Base-by-base conservation (phyloP, 2,888 invertebrate species). In the Clanis bilineata region DNA sequence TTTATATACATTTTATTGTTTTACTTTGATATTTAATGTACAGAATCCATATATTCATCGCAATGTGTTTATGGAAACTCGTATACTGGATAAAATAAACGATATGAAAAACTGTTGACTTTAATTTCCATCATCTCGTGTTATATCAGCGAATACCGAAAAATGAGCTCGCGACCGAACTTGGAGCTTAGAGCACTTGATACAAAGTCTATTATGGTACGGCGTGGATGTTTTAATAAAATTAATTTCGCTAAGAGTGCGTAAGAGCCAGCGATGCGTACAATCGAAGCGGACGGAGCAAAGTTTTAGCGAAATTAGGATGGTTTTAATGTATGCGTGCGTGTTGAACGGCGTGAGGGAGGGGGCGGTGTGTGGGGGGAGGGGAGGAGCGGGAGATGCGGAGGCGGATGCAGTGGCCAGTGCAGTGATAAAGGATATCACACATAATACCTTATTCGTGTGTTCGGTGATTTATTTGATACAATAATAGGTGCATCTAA, bases 11-110 rank as follows among this genome's bases (percentile, higher is more conserved):
- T 85, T 82, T 74, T 83, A 88, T 83, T 82, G 82, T 86, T 90
- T 59, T 89, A 86, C 80, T 88, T 90, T 91, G 86, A 87, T 89
- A 89, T 85, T 84, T 76, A 80, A 82, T 89, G 90, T 90, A 88
- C 86, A 86, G 88, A 82, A 80, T 79, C 83, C 80, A 80, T 85
- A 79, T 84, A 85, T 82, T 81, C 85, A 87, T 86, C 79, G 84
- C 86, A 80, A 85, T 83, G 83, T 90, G 88, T 88, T 82, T 87
- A 85, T 86, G 85, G 82, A 84, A 81, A 80, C 75, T 87, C 82
- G 83, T 89, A 83, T 90, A 90, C 85, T 82, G 81, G 78, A 86
- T 82, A 80, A 86, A 76, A 88, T 89, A 89, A 88, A 90, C 74
- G 38, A 39, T 47, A 25, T 47, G 47, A 38, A 58, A 39, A 58